Evolutionary conservation across 2,888 invertebrate species (phyloP).

Genomic region (Nasonovia ribisnigri): DNA sequence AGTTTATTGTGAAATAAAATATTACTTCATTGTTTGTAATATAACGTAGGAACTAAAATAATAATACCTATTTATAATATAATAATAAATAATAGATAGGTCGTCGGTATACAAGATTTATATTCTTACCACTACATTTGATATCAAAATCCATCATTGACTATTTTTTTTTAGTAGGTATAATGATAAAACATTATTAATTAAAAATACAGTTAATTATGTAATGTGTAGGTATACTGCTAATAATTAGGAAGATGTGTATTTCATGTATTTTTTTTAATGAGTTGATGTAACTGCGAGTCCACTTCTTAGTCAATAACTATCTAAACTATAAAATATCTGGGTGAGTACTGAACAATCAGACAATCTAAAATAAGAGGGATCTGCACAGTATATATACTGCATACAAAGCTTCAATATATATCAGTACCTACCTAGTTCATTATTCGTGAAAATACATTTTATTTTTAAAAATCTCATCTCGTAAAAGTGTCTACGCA

Average conservation of each 20-base stretch:
- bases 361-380: not conserved
- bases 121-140: not conserved
- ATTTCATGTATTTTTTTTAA: constrained; percentile 22
- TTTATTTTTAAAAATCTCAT: not conserved
- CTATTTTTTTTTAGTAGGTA: not conserved
- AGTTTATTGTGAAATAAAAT: not conserved
- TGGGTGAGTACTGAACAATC: not conserved
- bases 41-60: not conserved
- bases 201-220: constrained; percentile 18
- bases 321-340: not conserved
- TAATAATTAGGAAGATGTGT: not conserved
- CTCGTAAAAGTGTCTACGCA: not conserved
- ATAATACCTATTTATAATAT: no score
- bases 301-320: not conserved
- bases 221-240: not conserved
- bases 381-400: constrained; percentile 9
- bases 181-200: not conserved
- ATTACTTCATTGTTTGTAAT: not conserved
- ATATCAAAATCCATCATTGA: not conserved
- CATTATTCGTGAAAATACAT: not conserved
- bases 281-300: not conserved
- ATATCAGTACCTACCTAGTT: not conserved
- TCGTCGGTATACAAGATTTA: no score
- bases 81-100: no score
- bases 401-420: not conserved